phyloP scores from a whole-genome alignment of 35 echinoderm and acorn worm species.

The Holothuria glaberrima region DNA sequence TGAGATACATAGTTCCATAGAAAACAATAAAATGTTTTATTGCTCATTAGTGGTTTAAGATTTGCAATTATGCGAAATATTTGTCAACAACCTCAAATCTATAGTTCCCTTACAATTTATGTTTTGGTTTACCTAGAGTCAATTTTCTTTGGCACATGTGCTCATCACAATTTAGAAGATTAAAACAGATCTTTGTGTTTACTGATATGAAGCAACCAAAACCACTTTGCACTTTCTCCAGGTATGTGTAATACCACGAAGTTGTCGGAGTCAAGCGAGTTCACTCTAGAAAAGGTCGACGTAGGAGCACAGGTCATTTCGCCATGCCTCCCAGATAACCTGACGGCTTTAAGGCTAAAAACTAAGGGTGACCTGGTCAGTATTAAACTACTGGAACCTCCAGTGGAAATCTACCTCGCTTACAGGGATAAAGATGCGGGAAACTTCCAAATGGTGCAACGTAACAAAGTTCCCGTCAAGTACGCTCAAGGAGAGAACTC shows the following conservation, averaged over 20 bases:
- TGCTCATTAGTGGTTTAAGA: too few relatives aligned
- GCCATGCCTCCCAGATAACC: not conserved
- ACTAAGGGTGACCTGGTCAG: slow-evolving; percentile 7
- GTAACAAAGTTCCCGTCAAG: not conserved
- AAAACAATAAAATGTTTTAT: too few relatives aligned
- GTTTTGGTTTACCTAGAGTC: not conserved
- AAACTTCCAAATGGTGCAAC: not conserved
- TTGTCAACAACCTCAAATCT: too few relatives aligned
- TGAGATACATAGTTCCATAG: too few relatives aligned
- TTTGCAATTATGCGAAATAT: too few relatives aligned
- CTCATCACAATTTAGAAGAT: too few relatives aligned
- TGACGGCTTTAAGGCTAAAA: not conserved
- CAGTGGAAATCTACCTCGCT: slow-evolving; percentile 21
- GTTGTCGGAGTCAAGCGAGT: not conserved
- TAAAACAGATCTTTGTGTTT: too few relatives aligned
- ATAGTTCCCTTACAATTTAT: not conserved
- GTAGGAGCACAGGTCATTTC: not conserved
- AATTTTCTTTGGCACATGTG: not conserved
- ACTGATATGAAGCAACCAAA: too few relatives aligned
- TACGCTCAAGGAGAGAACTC: not conserved
- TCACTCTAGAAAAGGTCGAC: not conserved
- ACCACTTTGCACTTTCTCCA: not conserved
- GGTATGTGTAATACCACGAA: not conserved
- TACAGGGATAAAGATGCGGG: not conserved
- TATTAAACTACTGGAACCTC: not conserved